Base-by-base conservation (phyloP, 2,888 invertebrate genomes). In the Griposia aprilina region DNA sequence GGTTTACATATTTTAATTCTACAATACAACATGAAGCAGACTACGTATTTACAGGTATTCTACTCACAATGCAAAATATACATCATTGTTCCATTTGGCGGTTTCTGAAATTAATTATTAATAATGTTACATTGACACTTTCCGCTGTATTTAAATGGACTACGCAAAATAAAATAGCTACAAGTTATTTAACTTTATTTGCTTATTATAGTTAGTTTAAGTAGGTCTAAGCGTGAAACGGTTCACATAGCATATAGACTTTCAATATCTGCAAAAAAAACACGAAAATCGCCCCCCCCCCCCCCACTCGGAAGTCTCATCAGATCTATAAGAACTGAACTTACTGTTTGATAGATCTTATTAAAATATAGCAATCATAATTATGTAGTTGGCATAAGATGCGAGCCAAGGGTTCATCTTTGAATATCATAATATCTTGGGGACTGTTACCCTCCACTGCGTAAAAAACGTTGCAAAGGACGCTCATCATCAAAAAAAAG, bases 61-160 rank as follows among this genome's bases (percentile, higher is more conserved):
- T 26, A 17, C 6, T 75, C 26, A 26, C 41, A 60, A 60, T 74
- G 36, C 23, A 23, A 75, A 75, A 23, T 60, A 50, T 60, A 60
- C 36, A 20, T 36, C 20, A 20, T 41, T 55, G 41, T n/a, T 69
- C 23, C 26, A 26, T 41, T 26, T 10, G 26, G 6, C 10, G 41
- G 26, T 10, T 65, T 73, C 52, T 52, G 50, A 69, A 52, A 52
- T 41, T 10, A 52, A 55, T 69, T 17, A 69, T 41, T 20, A 52
- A n/a, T 41, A 15, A 68, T 41, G 69, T 23, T 52, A n/a, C 20
- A 41, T 26, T 73, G 15, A 69, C 69, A 68, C 20, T 20, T 41
- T 41, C n/a, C 26, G 11, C 10, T 23, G 36, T 23, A 26, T 41
- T 23, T 73, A 41, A 69, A 50, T 50, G 52, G 26, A 41, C 36